Evolutionary conservation across 2,113 vertebrate species (phyloP).

Genomic region (Coregonus clupeaformis): DNA sequence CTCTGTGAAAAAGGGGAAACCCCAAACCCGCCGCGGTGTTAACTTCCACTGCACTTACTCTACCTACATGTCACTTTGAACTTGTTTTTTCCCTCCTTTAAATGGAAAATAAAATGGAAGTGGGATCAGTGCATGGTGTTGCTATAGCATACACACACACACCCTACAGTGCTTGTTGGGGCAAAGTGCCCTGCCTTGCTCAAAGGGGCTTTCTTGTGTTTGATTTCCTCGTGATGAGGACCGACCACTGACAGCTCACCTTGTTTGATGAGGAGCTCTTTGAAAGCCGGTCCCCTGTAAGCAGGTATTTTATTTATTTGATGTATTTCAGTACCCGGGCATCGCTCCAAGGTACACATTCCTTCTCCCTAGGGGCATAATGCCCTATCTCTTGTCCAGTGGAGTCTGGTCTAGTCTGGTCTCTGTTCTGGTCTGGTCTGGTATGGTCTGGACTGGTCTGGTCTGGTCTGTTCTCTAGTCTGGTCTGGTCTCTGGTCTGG

Average conservation of each 20-base stretch:
- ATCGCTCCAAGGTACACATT: slow-evolving; percentile 48
- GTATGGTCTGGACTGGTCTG: no score
- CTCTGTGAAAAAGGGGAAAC: slow-evolving; percentile 56
- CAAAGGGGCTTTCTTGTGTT: slow-evolving; percentile 42
- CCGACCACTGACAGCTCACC: slow-evolving; percentile 31
- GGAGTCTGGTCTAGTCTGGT: neutral
- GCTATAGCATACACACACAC: neutral
- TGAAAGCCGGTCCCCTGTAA: slow-evolving; percentile 41
- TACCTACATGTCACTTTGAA: slow-evolving; percentile 38
- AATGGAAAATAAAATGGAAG: slow-evolving; percentile 48
- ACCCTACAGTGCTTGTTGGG: slow-evolving; percentile 41
- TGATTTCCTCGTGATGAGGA: slow-evolving; percentile 37
- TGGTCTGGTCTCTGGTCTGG: no score
- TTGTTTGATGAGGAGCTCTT: slow-evolving; percentile 48
- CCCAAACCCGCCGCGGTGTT: slow-evolving; percentile 53
- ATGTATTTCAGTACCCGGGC: slow-evolving; percentile 49
- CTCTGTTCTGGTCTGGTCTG: no score
- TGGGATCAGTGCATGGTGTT: slow-evolving; percentile 35
- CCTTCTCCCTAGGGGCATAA: slow-evolving; percentile 33
- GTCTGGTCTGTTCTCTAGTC: no score
- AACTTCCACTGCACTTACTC: neutral
- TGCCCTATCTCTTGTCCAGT: slow-evolving; percentile 7
- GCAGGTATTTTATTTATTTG: slow-evolving; percentile 58
- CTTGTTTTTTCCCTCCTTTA: slow-evolving; percentile 20
- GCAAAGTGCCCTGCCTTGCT: slow-evolving; percentile 41